Conservation (phyloP, 92 coral and sea anemone species). For the Bergia puertoricense region DNA sequence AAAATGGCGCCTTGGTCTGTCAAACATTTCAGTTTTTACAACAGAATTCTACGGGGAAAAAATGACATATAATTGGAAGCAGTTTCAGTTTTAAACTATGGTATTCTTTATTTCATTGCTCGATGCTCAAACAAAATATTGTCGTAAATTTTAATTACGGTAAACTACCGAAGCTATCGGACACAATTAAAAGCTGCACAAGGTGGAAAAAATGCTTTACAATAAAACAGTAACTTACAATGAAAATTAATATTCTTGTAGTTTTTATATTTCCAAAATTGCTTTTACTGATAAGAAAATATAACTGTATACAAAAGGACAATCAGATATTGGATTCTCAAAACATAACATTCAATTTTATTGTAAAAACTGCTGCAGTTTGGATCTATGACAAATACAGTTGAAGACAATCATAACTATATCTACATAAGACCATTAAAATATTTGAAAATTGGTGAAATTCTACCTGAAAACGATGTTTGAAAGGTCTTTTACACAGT, state of each 20-base stretch:
- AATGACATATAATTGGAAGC: neutral
- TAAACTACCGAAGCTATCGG: neutral
- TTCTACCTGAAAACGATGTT: neutral
- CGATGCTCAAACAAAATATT: neutral
- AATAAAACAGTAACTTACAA: neutral
- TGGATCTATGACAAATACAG: no score
- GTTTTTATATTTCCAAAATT: neutral
- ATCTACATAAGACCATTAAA: neutral
- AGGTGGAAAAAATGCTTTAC: neutral
- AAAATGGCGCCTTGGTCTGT: neutral
- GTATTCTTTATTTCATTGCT: neutral
- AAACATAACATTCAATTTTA: neutral
- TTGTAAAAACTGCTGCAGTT: neutral
- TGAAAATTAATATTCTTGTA: neutral
- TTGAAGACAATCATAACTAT: neutral
- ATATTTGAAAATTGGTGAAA: neutral
- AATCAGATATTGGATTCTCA: neutral
- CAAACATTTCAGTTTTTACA: neutral
- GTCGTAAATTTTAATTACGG: neutral
- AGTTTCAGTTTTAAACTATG: neutral
- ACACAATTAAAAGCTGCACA: neutral
- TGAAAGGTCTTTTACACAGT: neutral
- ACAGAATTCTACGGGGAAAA: no score
- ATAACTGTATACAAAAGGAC: conserved; percentile 9
- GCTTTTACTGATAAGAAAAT: neutral